Conservation (phyloP, 2,113 vertebrate genomes). For the Anguilla japonica region DNA sequence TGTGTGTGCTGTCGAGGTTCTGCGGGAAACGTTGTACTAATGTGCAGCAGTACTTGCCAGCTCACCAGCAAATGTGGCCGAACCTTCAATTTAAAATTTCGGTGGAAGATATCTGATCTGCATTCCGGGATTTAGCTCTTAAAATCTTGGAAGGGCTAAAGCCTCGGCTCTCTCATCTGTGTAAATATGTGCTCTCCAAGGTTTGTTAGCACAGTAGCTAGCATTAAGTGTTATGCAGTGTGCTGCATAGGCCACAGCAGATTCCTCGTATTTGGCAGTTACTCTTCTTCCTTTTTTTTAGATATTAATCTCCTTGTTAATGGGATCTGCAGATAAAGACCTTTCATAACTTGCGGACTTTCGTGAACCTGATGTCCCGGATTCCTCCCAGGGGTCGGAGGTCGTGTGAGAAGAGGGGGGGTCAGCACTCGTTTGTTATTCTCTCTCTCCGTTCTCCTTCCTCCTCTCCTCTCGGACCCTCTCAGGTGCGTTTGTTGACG, state of each 20-base stretch:
- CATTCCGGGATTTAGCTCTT: not conserved
- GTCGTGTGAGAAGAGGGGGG: constrained; percentile 19
- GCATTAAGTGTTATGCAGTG: not conserved
- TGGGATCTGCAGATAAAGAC: not conserved
- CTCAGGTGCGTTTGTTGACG: constrained; percentile 1
- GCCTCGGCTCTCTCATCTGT: not conserved
- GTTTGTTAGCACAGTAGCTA: not conserved
- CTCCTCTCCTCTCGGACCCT: constrained; percentile 30
- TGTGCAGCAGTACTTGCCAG: not conserved
- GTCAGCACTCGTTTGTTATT: constrained; percentile 27
- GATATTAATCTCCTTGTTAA: not conserved
- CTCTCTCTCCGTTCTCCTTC: not conserved
- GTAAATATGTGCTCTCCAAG: not conserved
- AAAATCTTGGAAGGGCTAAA: not conserved
- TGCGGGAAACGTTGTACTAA: not conserved
- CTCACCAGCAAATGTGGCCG: not conserved
- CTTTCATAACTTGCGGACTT: not conserved
- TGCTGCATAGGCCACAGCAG: not conserved
- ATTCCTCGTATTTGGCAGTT: not conserved
- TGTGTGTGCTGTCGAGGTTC: not conserved
- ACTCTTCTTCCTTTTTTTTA: not conserved
- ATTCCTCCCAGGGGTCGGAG: not conserved
- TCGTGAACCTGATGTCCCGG: constrained; percentile 33
- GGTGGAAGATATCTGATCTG: not conserved
- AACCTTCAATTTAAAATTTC: not conserved